Conservation (phyloP, 2,888 invertebrate genomes). For the Amiota minor region DNA sequence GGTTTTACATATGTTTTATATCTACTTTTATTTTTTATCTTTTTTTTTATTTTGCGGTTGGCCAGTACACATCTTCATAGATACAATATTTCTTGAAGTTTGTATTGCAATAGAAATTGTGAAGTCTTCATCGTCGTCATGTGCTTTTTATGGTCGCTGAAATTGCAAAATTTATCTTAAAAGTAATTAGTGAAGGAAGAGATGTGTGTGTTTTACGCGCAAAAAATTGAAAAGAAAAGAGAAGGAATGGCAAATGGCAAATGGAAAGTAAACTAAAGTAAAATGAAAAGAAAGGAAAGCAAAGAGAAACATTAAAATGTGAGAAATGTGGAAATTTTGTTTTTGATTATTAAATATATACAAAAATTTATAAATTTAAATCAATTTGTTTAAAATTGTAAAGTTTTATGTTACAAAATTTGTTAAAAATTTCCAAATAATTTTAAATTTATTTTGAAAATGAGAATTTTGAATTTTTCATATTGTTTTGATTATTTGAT, state of each 20-base stretch:
- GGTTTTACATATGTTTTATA: not conserved
- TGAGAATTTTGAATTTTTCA: too few relatives aligned
- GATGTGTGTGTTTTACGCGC: too few relatives aligned
- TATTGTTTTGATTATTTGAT: too few relatives aligned
- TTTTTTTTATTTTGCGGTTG: too few relatives aligned
- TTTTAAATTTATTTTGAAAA: too few relatives aligned
- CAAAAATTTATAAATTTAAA: conserved; percentile 16
- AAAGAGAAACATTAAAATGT: too few relatives aligned
- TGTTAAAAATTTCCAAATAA: not conserved
- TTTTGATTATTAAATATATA: too few relatives aligned
- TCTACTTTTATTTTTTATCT: not conserved
- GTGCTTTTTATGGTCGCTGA: conserved; percentile 57
- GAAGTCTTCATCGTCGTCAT: conserved; percentile 43
- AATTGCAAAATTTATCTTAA: conserved; percentile 16
- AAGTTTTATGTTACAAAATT: too few relatives aligned
- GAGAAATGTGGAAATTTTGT: too few relatives aligned
- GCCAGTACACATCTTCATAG: too few relatives aligned
- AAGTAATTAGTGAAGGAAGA: conserved; percentile 8
- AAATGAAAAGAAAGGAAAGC: too few relatives aligned
- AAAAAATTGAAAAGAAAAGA: conserved; percentile 7
- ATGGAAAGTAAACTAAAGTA: not conserved
- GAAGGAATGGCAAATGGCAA: conserved; percentile 55
- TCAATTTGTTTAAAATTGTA: not conserved
- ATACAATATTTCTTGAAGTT: not conserved
- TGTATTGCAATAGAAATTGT: conserved; percentile 6